Conservation (phyloP, 2,113 vertebrate genomes). For the Girardinichthys multiradiatus region DNA sequence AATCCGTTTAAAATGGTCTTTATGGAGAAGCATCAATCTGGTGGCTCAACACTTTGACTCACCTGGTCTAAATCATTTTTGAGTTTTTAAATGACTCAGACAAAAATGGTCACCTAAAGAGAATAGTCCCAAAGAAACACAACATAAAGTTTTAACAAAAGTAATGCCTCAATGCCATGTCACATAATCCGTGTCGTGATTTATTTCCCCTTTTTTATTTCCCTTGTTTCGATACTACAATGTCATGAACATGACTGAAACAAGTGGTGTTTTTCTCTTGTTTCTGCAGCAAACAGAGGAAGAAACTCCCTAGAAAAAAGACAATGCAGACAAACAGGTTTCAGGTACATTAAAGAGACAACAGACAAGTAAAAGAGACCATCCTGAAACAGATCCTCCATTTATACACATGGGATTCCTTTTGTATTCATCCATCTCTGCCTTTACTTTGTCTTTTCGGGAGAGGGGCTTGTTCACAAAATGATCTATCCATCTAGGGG, state of each 20-base stretch:
- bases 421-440: too few species aligned
- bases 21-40: background rate
- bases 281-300: background rate
- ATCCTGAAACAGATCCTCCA: too few species aligned
- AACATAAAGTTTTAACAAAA: background rate
- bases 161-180: background rate
- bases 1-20: background rate
- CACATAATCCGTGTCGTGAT: background rate
- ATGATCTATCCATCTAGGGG: too few species aligned
- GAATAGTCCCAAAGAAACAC: background rate
- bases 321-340: background rate
- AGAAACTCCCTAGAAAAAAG: background rate
- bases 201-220: background rate
- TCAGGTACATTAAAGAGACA: background rate
- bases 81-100: background rate
- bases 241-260: background rate
- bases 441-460: too few species aligned
- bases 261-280: background rate
- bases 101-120: background rate
- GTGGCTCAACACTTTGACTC: too few species aligned
- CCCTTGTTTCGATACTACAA: background rate
- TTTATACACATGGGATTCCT: too few species aligned
- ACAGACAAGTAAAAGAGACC: too few species aligned
- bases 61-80: too few species aligned
- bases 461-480: too few species aligned